Percentiles rank a stretch among this genome's conserved stretches.
These are phyloP conservation scores for Melanotaenia nigrans DNA, from an alignment of 2,797 vertebrate genomes.

Conservation along the genomic window DNA sequence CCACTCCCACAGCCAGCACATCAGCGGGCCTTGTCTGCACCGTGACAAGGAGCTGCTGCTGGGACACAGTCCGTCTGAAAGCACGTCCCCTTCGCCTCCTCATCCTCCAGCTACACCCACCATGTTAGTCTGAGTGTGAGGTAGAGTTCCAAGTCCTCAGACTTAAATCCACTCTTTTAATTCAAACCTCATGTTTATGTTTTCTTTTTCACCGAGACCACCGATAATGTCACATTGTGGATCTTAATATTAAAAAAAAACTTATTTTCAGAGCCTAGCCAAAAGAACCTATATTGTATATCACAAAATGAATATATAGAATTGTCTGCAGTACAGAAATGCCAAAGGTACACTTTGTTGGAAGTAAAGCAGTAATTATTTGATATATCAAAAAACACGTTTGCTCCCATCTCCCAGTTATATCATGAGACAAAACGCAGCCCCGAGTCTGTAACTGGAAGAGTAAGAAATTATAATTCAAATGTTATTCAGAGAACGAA, in stretches of 20 bases:
- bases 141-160: not conserved
- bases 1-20: conserved; percentile 84
- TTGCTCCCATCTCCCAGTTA: no score
- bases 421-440: no score
- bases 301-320: not conserved
- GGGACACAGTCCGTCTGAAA: conserved; percentile 60
- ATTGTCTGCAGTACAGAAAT: conserved; percentile 1
- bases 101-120: conserved; percentile 65
- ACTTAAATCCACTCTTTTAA: not conserved
- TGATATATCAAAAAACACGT: no score
- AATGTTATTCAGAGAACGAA: no score
- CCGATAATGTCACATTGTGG: not conserved
- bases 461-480: no score
- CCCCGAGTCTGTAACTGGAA: no score
- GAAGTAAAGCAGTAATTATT: not conserved
- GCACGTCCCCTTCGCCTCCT: conserved; percentile 66
- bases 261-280: not conserved
- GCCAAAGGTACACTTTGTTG: conserved; percentile 22
- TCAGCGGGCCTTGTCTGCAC: conserved; percentile 79
- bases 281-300: not conserved
- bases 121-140: conserved; percentile 65
- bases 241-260: conserved; percentile 1
- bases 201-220: not conserved
- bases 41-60: conserved; percentile 85
- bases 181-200: not conserved